These are phyloP conservation scores for Bombus difficillimus DNA, from an alignment of 1,140 invertebrate genomes.

Conservation along the genomic window DNA sequence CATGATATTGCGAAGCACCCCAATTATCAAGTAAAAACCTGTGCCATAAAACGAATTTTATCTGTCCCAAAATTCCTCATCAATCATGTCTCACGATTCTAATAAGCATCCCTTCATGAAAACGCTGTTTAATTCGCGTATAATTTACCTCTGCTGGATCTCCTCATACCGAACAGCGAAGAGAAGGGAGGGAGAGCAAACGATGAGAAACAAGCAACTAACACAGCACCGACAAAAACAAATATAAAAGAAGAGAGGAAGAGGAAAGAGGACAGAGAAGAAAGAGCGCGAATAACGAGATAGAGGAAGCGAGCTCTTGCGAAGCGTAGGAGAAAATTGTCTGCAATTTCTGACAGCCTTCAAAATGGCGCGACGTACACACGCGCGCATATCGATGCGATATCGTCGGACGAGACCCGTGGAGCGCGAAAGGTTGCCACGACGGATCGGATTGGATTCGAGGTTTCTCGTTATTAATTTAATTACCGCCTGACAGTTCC, in stretches of 20 bases:
- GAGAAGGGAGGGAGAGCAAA: neutral
- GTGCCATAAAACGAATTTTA: neutral
- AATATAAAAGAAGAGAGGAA: neutral
- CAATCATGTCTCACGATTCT: neutral
- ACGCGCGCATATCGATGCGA: slow-evolving; percentile 54
- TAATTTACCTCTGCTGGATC: neutral
- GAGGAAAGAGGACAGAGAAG: neutral
- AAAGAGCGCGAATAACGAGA: slow-evolving; percentile 4
- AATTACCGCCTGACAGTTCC: slow-evolving; percentile 82
- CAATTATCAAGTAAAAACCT: neutral
- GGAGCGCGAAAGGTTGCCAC: slow-evolving; percentile 68
- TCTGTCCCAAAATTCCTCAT: neutral
- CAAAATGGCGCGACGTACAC: slow-evolving; percentile 60
- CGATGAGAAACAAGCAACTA: slow-evolving; percentile 19
- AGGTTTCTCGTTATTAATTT: slow-evolving; percentile 83
- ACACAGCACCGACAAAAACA: slow-evolving; percentile 8
- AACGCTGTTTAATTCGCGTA: slow-evolving; percentile 1
- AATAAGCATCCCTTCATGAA: neutral
- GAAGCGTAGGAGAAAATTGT: slow-evolving; percentile 44
- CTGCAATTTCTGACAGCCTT: slow-evolving; percentile 57
- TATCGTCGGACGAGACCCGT: slow-evolving; percentile 49
- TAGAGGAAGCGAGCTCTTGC: neutral
- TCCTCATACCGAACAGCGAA: neutral
- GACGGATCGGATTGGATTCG: slow-evolving; percentile 78
- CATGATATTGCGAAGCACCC: neutral